phyloP scores from a whole-genome alignment of 2,888 invertebrate genomes.

The Agriopis aurantiaria region DNA sequence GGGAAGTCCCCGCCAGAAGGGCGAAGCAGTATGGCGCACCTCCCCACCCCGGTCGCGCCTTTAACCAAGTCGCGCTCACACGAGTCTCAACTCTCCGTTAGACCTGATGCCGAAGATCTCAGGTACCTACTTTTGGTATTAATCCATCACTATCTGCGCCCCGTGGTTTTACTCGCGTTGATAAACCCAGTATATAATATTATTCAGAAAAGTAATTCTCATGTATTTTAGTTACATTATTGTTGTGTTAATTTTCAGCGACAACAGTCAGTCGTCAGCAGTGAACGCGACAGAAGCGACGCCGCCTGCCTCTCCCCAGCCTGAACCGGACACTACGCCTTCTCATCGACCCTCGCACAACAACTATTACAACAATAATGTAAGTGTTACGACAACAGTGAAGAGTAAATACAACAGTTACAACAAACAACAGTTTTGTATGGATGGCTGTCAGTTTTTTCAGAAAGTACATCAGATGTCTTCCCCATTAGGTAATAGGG shows the following conservation, averaged over 20 bases:
- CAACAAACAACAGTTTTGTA: too few relatives aligned
- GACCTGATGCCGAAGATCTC: constrained; percentile 73
- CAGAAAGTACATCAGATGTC: too few relatives aligned
- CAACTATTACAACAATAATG: constrained; percentile 61
- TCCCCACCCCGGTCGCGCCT: constrained; percentile 93
- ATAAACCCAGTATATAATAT: too few relatives aligned
- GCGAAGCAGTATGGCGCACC: constrained; percentile 90
- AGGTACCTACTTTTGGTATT: constrained; percentile 55
- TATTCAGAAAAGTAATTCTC: too few relatives aligned
- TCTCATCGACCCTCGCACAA: constrained; percentile 49
- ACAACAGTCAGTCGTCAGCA: constrained; percentile 78
- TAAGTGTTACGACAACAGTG: constrained; percentile 49
- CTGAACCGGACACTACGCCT: constrained; percentile 52
- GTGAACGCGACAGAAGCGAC: constrained; percentile 56
- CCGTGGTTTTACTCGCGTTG: neutral
- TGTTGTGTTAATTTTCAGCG: constrained; percentile 57
- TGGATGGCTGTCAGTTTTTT: too few relatives aligned
- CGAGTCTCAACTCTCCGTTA: constrained; percentile 93
- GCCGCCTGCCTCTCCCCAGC: constrained; percentile 60
- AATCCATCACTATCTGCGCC: neutral
- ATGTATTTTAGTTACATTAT: too few relatives aligned
- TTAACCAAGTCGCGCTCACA: constrained; percentile 96
- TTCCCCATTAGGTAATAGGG: too few relatives aligned
- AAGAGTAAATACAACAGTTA: too few relatives aligned
- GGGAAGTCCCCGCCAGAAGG: constrained; percentile 92